Evolutionary conservation across 2,888 invertebrate genomes (phyloP).

Genomic region (Sepioteuthis lessoniana): DNA sequence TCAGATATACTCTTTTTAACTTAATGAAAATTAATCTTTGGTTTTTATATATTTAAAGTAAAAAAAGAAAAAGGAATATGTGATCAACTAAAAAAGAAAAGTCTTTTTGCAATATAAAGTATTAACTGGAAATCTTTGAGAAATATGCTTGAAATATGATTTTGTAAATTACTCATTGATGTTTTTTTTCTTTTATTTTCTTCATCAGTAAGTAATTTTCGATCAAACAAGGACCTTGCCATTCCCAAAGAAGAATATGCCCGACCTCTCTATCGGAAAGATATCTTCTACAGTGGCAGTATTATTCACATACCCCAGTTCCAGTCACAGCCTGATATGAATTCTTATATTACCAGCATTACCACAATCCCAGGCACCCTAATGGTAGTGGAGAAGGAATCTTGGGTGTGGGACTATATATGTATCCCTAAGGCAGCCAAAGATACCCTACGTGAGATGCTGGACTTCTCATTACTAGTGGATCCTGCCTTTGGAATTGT

Average conservation of each 20-base stretch:
- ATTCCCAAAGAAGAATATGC: conserved; percentile 67
- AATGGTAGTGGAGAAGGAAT: conserved; percentile 57
- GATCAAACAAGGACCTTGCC: conserved; percentile 52
- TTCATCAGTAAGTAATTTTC: neutral
- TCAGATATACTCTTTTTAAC: too few species aligned
- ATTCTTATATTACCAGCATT: conserved; percentile 92
- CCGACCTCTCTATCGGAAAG: conserved; percentile 92
- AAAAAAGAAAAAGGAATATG: neutral
- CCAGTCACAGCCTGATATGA: conserved; percentile 91
- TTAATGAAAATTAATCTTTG: neutral
- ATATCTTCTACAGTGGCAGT: conserved; percentile 98
- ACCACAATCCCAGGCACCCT: conserved; percentile 83
- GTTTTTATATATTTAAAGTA: too few species aligned
- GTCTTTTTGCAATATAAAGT: neutral
- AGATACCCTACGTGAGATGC: conserved; percentile 84
- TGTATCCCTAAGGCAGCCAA: conserved; percentile 74
- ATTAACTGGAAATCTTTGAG: neutral
- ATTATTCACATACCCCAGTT: conserved; percentile 88
- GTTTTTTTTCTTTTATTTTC: neutral
- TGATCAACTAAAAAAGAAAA: neutral
- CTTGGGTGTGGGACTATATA: conserved; percentile 53
- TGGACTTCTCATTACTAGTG: conserved; percentile 89
- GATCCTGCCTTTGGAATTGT: conserved; percentile 93
- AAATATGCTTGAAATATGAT: neutral
- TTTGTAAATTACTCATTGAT: neutral